Percentiles rank a stretch among this genome's conserved stretches.
Evolutionary conservation across 1,140 invertebrate genomes (phyloP).

Genomic region (Catajapyx aquilonaris): DNA sequence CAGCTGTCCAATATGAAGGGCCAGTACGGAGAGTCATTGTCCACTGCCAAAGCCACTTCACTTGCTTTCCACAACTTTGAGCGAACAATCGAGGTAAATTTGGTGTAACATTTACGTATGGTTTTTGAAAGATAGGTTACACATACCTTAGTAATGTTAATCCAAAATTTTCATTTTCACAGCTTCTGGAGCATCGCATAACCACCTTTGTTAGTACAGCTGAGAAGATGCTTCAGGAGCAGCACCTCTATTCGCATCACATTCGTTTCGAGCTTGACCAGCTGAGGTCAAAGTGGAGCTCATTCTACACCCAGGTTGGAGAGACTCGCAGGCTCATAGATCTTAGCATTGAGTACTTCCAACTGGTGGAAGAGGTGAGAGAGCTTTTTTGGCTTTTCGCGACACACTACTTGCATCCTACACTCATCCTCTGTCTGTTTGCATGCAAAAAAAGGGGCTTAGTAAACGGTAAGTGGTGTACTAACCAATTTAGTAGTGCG

Average conservation of each 20-base stretch:
- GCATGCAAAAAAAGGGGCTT: not conserved
- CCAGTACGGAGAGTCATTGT: slow-evolving; percentile 47
- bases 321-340: slow-evolving; percentile 36
- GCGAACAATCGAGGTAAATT: slow-evolving; percentile 48
- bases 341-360: slow-evolving; percentile 30
- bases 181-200: slow-evolving; percentile 50
- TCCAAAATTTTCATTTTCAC: no score
- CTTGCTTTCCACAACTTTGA: slow-evolving; percentile 55
- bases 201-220: slow-evolving; percentile 45
- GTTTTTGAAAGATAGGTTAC: no score
- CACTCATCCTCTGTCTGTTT: not conserved
- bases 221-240: slow-evolving; percentile 34
- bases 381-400: not conserved
- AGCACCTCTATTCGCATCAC: slow-evolving; percentile 32
- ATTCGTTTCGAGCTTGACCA: slow-evolving; percentile 38
- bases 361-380: slow-evolving; percentile 31
- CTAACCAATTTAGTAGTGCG: not conserved
- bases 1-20: slow-evolving; percentile 38
- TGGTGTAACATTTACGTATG: no score
- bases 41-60: slow-evolving; percentile 41
- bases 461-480: not conserved
- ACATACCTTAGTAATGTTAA: no score
- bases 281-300: slow-evolving; percentile 46
- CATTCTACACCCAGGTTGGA: slow-evolving; percentile 42
- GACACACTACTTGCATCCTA: not conserved